These are phyloP conservation scores for Protophormia terraenovae DNA, from an alignment of 2,888 invertebrate genomes.

Conservation along the genomic window DNA sequence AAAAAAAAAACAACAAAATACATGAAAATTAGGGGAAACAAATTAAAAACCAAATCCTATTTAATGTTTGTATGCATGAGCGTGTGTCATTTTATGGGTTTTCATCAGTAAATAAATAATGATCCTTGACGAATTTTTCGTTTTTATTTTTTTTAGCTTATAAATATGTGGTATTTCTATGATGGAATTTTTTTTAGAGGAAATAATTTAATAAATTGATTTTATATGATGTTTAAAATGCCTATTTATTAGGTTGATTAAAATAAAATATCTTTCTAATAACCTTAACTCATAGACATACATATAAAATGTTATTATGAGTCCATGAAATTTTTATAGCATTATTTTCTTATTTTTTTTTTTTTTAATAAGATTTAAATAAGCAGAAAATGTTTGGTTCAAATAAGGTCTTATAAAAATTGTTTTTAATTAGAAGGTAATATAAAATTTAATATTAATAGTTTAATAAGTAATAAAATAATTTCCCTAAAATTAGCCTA, in stretches of 20 bases:
- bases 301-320: too few species aligned
- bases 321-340: too few species aligned
- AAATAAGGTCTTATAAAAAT: too few species aligned
- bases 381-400: too few species aligned
- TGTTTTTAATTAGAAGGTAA: too few species aligned
- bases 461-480: not conserved
- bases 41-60: constrained; percentile 20
- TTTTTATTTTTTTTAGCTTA: not conserved
- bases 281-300: not conserved
- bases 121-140: constrained; percentile 56
- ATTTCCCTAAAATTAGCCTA: constrained; percentile 9
- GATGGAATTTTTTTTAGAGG: not conserved
- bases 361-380: too few species aligned
- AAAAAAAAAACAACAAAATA: not conserved
- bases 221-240: constrained; percentile 12
- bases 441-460: not conserved
- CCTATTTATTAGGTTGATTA: not conserved
- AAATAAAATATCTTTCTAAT: not conserved
- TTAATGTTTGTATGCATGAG: constrained; percentile 11
- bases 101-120: constrained; percentile 50
- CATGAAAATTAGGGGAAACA: not conserved
- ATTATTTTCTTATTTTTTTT: not conserved
- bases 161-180: not conserved
- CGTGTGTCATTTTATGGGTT: constrained; percentile 27
- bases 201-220: constrained; percentile 19